Evolutionary conservation across 2,797 vertebrate genomes (phyloP).

Genomic region (Rhinophrynus dorsalis): DNA sequence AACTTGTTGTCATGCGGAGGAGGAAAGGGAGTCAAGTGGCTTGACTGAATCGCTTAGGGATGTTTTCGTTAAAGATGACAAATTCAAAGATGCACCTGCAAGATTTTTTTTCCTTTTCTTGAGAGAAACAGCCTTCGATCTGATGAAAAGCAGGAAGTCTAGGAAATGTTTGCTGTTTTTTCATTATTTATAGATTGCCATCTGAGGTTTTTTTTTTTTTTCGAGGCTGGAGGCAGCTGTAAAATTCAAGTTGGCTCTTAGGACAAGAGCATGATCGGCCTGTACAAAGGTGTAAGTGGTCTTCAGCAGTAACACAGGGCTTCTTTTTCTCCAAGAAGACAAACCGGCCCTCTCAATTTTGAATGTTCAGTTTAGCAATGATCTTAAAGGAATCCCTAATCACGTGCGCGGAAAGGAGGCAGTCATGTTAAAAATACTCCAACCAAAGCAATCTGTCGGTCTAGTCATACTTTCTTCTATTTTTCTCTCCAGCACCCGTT

Average conservation of each 20-base stretch:
- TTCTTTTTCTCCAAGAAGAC: constrained; percentile 49
- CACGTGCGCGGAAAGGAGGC: no score
- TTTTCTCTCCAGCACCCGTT: no score
- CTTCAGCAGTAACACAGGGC: no score
- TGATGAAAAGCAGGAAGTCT: constrained; percentile 56
- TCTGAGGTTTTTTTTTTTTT: constrained; percentile 57
- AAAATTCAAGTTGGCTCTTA: constrained; percentile 58
- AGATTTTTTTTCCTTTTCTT: constrained; percentile 65
- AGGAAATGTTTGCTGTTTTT: constrained; percentile 58
- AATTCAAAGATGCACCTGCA: constrained; percentile 75
- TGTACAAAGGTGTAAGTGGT: no score
- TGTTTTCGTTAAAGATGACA: constrained; percentile 53
- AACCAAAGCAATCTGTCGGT: background rate
- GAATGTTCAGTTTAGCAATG: no score
- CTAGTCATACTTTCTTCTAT: no score
- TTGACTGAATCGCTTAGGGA: constrained; percentile 38
- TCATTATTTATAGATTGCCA: constrained; percentile 55
- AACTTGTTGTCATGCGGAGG: constrained; percentile 58
- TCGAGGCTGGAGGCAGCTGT: constrained; percentile 52
- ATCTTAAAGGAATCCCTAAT: no score
- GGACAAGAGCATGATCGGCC: constrained; percentile 10
- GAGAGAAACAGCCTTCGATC: constrained; percentile 65
- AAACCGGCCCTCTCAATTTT: constrained; percentile 50
- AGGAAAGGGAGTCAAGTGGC: constrained; percentile 56
- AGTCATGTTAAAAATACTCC: no score